A percentile compares a stretch with the other conserved stretches of the same genome.
phyloP scores from a whole-genome alignment of 2,888 invertebrate genomes.

The Drosophila leonis region DNA sequence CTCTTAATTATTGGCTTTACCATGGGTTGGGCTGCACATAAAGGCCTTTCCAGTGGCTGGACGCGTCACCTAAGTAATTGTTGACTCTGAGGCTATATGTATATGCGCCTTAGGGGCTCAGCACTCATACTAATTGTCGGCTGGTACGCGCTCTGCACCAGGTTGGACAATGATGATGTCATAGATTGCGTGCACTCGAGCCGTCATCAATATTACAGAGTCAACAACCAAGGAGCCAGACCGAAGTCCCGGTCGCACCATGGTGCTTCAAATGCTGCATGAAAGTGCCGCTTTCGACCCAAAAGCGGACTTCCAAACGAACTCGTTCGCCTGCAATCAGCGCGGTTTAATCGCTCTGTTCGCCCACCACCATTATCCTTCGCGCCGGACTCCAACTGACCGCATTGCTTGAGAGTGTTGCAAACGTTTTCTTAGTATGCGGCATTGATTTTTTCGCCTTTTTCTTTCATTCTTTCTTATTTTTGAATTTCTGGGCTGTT shows the following conservation, averaged over 20 bases:
- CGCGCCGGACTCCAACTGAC: slow-evolving; percentile 37
- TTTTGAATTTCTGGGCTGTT: slow-evolving; percentile 23
- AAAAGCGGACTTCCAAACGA: slow-evolving; percentile 53
- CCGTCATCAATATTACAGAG: slow-evolving; percentile 77
- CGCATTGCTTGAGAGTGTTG: slow-evolving; percentile 53
- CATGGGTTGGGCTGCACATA: slow-evolving; percentile 18
- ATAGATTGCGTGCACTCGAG: slow-evolving; percentile 80
- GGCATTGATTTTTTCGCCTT: slow-evolving; percentile 66
- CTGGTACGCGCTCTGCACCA: slow-evolving; percentile 23
- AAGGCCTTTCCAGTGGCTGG: slow-evolving; percentile 6
- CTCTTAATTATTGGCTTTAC: slow-evolving; percentile 29
- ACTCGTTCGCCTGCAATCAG: slow-evolving; percentile 69
- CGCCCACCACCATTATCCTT: slow-evolving; percentile 20
- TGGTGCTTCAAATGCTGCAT: slow-evolving; percentile 27
- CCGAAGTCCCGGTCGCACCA: background rate
- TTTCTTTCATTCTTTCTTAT: slow-evolving; percentile 4
- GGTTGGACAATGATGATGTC: slow-evolving; percentile 70
- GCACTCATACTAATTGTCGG: slow-evolving; percentile 44
- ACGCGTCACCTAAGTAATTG: slow-evolving; percentile 41
- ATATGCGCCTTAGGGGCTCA: slow-evolving; percentile 19
- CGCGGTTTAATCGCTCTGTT: slow-evolving; percentile 62
- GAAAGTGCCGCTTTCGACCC: slow-evolving; percentile 34
- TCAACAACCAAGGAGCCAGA: slow-evolving; percentile 27
- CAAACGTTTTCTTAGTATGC: slow-evolving; percentile 38
- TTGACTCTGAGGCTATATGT: slow-evolving; percentile 22